A percentile compares a stretch with the other conserved stretches of the same genome.
Evolutionary conservation across 2,797 vertebrate genomes (phyloP).

Genomic region (Pyrrhura leucotis): DNA sequence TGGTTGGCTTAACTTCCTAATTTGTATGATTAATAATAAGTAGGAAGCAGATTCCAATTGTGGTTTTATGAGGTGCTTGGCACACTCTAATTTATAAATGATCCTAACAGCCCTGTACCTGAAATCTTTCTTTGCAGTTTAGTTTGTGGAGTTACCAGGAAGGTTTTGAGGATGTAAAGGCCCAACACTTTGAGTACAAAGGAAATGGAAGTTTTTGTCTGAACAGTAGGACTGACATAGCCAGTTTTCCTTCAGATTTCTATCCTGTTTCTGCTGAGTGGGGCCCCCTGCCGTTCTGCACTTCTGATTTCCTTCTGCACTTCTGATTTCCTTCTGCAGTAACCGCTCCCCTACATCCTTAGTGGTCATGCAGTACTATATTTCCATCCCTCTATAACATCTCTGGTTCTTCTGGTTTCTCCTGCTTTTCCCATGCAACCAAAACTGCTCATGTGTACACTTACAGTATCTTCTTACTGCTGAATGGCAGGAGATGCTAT

Average conservation of each 20-base stretch:
- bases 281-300: neutral
- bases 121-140: neutral
- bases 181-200: neutral
- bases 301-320: neutral
- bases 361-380: neutral
- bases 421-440: accelerated
- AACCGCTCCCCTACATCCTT: neutral
- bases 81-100: neutral
- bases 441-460: accelerated
- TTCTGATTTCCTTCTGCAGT: neutral
- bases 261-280: neutral
- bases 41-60: neutral
- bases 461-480: accelerated
- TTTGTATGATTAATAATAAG: neutral
- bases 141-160: neutral
- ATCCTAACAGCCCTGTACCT: neutral
- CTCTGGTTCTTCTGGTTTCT: neutral
- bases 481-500: neutral
- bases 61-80: neutral
- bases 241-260: neutral
- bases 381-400: neutral
- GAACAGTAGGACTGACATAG: neutral
- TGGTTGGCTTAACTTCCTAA: neutral
- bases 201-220: neutral
- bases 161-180: neutral